Base-by-base conservation (phyloP, 2,113 vertebrate species). In the Istiophorus platypterus region DNA sequence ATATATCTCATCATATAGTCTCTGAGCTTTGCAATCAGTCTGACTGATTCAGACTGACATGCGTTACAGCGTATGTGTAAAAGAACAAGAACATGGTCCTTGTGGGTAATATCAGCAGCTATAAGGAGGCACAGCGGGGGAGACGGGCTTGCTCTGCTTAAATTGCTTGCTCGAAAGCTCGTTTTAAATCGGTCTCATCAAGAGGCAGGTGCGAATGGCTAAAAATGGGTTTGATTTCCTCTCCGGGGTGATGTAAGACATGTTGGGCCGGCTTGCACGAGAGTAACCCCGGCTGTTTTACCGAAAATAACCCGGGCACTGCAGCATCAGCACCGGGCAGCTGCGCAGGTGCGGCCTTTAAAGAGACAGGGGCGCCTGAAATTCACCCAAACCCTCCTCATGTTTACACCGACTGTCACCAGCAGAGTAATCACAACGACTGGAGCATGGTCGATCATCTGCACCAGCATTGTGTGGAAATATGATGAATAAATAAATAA, bases 251-350 rank as follows among this genome's bases (percentile, higher is more conserved):
- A 94, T 94, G 93, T 94, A 93, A 93, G 94, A 64, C 85, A 86
- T 88, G 85, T 70, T 77, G 91, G 85, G 65, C 85, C 85, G 66
- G 81, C 70, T 92, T 95, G 95, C 95, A 95, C 95, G 95, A 76
- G 64, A 95, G 95, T 96, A 95, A 96, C 95, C 95, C 87, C 93
- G 87, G 9, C 63, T 72, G 76, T 86, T 94, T 94, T 93, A 95
- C 95, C 94, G 95, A 95, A 94, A 95, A 95, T 95, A 96, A 95
- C 95, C 95, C 95, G 85, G 89, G 88, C 95, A 95, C 95, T 96
- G 95, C 95, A 96, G 95, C 95, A 95, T 95, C 95, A 95, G 94
- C 93, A 94, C 80, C 95, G 83, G 82, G 88, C 91, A 92, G 92
- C 89, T 93, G 93, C 94, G 94, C 94, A 95, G 92, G 92, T 94